These are phyloP conservation scores for Sparidentex hasta DNA, from an alignment of 2,797 vertebrate genomes.

Conservation along the genomic window DNA sequence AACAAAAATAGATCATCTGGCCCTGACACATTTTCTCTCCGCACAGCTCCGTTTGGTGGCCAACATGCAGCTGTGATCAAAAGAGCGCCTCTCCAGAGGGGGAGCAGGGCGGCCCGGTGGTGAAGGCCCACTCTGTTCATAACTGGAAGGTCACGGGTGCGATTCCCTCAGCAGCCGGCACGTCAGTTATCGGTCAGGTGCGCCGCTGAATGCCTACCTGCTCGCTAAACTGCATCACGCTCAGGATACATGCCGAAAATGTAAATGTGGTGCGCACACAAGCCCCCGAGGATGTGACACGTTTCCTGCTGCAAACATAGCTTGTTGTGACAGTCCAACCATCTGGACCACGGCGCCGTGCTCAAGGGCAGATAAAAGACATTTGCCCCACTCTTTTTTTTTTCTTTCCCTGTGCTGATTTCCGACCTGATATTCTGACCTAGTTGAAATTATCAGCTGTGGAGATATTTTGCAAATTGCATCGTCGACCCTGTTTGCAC, in stretches of 20 bases:
- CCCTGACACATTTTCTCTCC: constrained; percentile 60
- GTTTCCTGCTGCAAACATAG: constrained; percentile 55
- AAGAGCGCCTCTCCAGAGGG: constrained; percentile 26
- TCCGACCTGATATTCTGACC: constrained; percentile 71
- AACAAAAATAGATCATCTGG: constrained; percentile 64
- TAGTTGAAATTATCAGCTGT: constrained; percentile 58
- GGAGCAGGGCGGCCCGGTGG: constrained; percentile 7
- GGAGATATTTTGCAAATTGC: constrained; percentile 53
- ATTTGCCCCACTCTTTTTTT: constrained; percentile 34
- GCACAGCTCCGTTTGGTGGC: constrained; percentile 31
- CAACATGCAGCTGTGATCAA: constrained; percentile 53
- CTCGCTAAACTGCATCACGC: not conserved
- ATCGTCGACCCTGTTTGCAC: constrained; percentile 48
- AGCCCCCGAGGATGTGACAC: constrained; percentile 42
- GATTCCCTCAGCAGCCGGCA: constrained; percentile 19
- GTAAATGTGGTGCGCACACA: constrained; percentile 28
- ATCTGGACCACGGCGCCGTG: constrained; percentile 54
- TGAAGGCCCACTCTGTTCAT: not conserved
- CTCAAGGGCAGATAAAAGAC: constrained; percentile 72
- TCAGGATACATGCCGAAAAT: constrained; percentile 24
- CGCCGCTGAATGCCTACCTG: not conserved
- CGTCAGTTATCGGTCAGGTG: constrained; percentile 4
- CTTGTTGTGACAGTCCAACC: constrained; percentile 52
- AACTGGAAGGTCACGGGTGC: constrained; percentile 44
- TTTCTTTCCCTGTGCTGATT: constrained; percentile 30